Evolutionary conservation across 2,888 invertebrate species (phyloP), one percentile per base, ranked within the genome.

Genomic region (Pachydiplax longipennis): DNA sequence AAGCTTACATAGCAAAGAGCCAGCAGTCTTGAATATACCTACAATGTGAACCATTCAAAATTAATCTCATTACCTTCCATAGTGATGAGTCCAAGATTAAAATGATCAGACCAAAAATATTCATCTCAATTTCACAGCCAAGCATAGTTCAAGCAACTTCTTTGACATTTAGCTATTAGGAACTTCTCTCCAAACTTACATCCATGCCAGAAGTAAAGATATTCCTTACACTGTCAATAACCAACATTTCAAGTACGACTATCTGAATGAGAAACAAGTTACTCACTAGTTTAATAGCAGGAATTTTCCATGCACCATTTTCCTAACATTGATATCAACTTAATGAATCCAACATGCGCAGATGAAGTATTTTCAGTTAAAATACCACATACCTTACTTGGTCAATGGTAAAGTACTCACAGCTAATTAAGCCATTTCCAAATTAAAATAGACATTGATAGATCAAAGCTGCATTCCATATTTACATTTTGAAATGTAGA

Each of bases 291-390:
- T 61, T 22, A 1, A 35, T 61, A 87, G 87, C 87, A 65, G 87
- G 61, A 87, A 87, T 61, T 15, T n/a, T 37, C 87, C 87, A 87
- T 65, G 87, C 87, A 87, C 87, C 61, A 87, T 61, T 58, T 58
- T 53, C 87, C 87, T 61, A 83, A 83, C 82, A 83, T 48, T 53
- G 35, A 53, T 31, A 12, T 73, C 25, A 61, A 83, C 35, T 53
- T 25, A 83, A 37, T 81, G 53, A 18, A 58, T 61, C 22, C 61
- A 87, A n/a, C 87, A 87, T 87, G 87, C 87, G 87, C 87, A 87
- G 25, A 73, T 37, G 37, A 65, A 31, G 35, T 58, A 83, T 25
- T 31, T 61, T n/a, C 87, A 87, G 61, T 61, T 87, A 65, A 73
- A 73, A 73, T 25, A 40, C 25, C 87, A 87, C 87, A 87, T 87